Conservation (phyloP, 2,113 vertebrate genomes). For the Xenus cinereus region DNA sequence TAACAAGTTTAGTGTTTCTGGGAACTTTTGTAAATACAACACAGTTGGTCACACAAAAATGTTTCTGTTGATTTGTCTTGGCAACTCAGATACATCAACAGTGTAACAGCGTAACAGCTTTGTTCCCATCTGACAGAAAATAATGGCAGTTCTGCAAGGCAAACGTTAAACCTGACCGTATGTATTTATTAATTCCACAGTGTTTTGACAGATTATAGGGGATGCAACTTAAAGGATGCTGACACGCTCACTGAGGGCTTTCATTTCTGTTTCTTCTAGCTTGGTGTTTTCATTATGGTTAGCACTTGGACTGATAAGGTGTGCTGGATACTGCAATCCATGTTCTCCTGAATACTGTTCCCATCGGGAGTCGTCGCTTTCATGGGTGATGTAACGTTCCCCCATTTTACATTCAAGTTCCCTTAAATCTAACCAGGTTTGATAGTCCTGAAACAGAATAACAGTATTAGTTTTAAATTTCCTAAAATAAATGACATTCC, state of each 20-base stretch:
- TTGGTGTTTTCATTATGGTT: conserved; percentile 73
- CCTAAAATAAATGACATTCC: background rate
- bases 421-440: conserved; percentile 95
- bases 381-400: conserved; percentile 96
- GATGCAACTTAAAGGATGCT: conserved; percentile 88
- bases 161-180: conserved; percentile 84
- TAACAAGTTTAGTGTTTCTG: conserved; percentile 81
- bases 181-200: conserved; percentile 87
- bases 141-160: conserved; percentile 84
- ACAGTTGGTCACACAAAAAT: conserved; percentile 84
- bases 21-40: conserved; percentile 84
- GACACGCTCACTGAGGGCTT: conserved; percentile 92
- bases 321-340: conserved; percentile 84
- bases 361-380: conserved; percentile 96
- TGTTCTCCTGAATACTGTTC: conserved; percentile 87
- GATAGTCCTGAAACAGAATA: conserved; percentile 85
- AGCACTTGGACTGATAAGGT: conserved; percentile 75
- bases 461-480: background rate
- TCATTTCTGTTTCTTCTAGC: conserved; percentile 85
- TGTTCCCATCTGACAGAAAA: conserved; percentile 84
- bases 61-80: conserved; percentile 85
- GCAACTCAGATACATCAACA: conserved; percentile 82
- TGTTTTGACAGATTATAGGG: conserved; percentile 82
- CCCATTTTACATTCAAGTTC: conserved; percentile 89
- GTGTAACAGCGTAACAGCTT: conserved; percentile 84